Evolutionary conservation across 2,113 vertebrate genomes (phyloP), one percentile per base, ranked within the genome.

Genomic region (Microtus richardsoni): DNA sequence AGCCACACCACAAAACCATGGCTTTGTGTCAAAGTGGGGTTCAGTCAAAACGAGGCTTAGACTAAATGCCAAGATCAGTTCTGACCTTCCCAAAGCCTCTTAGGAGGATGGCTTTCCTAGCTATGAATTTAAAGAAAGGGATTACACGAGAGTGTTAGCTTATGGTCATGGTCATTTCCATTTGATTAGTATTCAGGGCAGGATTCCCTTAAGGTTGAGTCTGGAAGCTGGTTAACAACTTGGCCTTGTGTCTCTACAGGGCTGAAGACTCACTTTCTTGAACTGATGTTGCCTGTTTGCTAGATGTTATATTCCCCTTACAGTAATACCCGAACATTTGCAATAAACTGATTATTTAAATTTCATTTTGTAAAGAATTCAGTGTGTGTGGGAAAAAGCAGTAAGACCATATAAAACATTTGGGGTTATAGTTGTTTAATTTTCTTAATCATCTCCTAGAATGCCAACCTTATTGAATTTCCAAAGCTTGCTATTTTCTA

Each of bases 391-490:
- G 88, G 54, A 21, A 86, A 13, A 79, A 95, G 91, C 93, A 91
- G 0, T 94, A 93, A 70, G 82, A 89, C 93, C 39, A 33, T 54
- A 71, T 95, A 19, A 91, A 89, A 96, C 54, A 84, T 26, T 91
- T 64, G 19, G 36, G 14, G 26, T 90, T 93, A 87, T 90, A 22
- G n/a, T 68, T 94, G 93, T 8, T 86, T 96, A 79, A 92, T 95
- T 92, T 94, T 47, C 78, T 91, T 93, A 89, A 87, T 87, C 13
- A 11, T 94, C 71, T 88, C 44, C 39, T 94, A 64, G 47, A 94
- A 93, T 85, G 33, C 85, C 85, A 97, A 80, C 93, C 80, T 97
- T 89, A 86, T 87, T 95, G 94, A 95, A 30, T 97, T 94, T 96
- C 70, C 41, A 89, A 78, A 91, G 68, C 36, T 97, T 78, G 60